Evolutionary conservation across 2,797 vertebrate genomes (phyloP), one percentile per base, ranked within the genome.

Genomic region (Microctenopoma stevenorrisi): DNA sequence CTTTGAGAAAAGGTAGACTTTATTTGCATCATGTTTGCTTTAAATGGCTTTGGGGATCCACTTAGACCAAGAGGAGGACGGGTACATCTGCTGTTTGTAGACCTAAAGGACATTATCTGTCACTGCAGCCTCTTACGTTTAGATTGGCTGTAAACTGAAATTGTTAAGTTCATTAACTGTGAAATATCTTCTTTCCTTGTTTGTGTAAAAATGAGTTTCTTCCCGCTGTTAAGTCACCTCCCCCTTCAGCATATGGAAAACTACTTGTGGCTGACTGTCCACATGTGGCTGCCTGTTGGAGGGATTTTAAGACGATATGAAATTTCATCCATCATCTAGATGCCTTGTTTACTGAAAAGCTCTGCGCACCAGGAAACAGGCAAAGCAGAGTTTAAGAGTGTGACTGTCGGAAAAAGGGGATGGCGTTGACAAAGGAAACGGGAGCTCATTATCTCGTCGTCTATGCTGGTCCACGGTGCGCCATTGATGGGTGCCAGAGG

Each of bases 371-470:
- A 2, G 60, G 62, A 82, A 78, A 68, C 15, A 5, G 66, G 57
- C 46, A 64, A 86, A 64, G 0, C 43, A 56, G 59, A 81, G 79
- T 75, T 89, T 82, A 75, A 64, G 76, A 68, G 68, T 62, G 65
- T 53, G 70, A 53, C 80, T 76, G 62, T 64, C 26, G 30, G 13
- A 15, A 43, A 2, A 40, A 2, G 18, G 51, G 72, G 66, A 60
- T 57, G 15, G 68, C 70, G 88, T 93, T 91, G 92, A 91, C 92
- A 18, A 89, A 84, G 91, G 88, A 91, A 91, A 92, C 87, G 18
- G 74, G 83, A 89, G 86, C 88, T 92, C 88, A 91, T 93, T 94
- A 92, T 89, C 81, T 84, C 14, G 22, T 72, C 63, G 79, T 87
- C 81, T 93, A 92, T 93, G 91, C 91, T 53, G 72, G 76, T 76